Percentiles rank a stretch among this genome's conserved stretches.
Evolutionary conservation across 2,113 vertebrate genomes (phyloP).

Genomic region (Sapajus apella): DNA sequence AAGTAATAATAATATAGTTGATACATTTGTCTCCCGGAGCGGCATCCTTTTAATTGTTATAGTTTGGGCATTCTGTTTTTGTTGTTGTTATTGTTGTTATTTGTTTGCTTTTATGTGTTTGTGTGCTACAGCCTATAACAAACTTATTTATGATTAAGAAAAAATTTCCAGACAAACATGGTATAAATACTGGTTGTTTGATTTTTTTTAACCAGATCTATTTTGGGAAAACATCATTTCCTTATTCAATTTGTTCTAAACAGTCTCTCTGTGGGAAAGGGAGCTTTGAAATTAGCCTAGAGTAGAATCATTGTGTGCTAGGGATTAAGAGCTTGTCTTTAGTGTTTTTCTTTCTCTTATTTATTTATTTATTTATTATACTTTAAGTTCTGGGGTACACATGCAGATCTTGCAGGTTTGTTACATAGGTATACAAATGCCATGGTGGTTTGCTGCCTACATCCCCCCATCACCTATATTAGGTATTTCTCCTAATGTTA

Average conservation of each 20-base stretch:
- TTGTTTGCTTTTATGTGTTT: too few species aligned
- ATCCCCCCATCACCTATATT: too few species aligned
- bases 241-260: background rate
- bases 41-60: background rate
- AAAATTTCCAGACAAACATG: background rate
- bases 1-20: background rate
- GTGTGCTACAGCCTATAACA: background rate
- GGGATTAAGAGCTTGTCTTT: background rate
- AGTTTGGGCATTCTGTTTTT: slow-evolving; percentile 1
- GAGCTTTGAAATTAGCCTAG: background rate
- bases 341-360: background rate
- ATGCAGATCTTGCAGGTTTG: too few species aligned
- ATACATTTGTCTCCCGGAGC: background rate
- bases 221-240: background rate
- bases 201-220: background rate
- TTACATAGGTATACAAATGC: too few species aligned
- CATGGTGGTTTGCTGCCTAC: too few species aligned
- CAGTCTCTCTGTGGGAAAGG: background rate
- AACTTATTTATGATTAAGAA: too few species aligned
- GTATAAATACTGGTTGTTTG: background rate
- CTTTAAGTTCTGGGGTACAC: background rate
- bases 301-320: background rate
- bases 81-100: background rate
- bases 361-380: too few species aligned
- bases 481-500: too few species aligned